These are phyloP conservation scores for Caenorhabditis latens DNA, from an alignment of 1,140 invertebrate species.

Conservation along the genomic window DNA sequence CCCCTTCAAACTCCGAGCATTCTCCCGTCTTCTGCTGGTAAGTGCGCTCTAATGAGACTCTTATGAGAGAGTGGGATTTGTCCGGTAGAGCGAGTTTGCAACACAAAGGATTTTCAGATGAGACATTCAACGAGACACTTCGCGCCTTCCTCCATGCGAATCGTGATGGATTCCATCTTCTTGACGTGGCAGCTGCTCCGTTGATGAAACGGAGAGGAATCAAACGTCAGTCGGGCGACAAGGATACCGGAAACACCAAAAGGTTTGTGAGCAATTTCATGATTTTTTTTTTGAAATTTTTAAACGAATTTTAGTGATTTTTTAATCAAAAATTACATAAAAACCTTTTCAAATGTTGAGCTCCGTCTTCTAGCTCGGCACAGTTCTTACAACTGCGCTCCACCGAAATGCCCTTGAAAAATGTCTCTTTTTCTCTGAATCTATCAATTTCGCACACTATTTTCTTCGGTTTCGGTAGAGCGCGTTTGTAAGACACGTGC, in stretches of 20 bases:
- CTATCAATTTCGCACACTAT: too few species aligned
- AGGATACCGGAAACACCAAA: constrained; percentile 50
- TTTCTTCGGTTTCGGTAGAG: too few species aligned
- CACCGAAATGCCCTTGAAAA: too few species aligned
- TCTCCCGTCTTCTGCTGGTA: constrained; percentile 74
- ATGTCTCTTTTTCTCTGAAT: too few species aligned
- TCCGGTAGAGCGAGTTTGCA: neutral
- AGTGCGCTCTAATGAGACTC: neutral
- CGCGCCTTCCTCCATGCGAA: constrained; percentile 84
- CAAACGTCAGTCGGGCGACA: constrained; percentile 67
- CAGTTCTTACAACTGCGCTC: too few species aligned
- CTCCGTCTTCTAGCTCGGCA: too few species aligned
- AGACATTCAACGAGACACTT: constrained; percentile 81
- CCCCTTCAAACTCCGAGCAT: constrained; percentile 75
- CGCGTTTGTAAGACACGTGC: too few species aligned
- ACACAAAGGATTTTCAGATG: constrained; percentile 74
- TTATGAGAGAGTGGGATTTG: too few species aligned
- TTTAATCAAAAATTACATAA: too few species aligned
- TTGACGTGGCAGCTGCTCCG: constrained; percentile 79
- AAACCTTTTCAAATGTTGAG: too few species aligned
- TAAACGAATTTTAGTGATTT: too few species aligned
- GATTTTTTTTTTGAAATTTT: too few species aligned
- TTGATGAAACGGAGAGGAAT: constrained; percentile 75
- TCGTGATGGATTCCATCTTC: constrained; percentile 84
- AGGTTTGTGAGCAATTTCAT: neutral